These are phyloP conservation scores for Pampusana beccarii DNA, from an alignment of 2,113 vertebrate genomes.

Conservation along the genomic window DNA sequence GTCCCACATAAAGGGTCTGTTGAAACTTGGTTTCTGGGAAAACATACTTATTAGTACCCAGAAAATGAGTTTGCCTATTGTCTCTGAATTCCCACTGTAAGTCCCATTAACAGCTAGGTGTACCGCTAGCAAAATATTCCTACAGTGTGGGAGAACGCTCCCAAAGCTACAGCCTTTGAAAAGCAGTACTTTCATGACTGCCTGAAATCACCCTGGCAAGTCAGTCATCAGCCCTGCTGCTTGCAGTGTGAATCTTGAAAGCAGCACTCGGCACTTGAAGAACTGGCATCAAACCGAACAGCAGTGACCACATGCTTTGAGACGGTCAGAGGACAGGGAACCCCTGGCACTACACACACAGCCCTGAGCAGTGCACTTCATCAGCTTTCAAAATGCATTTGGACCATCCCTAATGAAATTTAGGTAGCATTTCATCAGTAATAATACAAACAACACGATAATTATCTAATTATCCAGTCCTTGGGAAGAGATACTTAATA, in stretches of 20 bases:
- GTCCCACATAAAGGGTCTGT: neutral
- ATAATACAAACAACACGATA: neutral
- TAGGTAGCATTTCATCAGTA: neutral
- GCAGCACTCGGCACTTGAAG: neutral
- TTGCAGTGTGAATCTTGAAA: conserved; percentile 41
- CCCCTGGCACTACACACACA: neutral
- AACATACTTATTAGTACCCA: neutral
- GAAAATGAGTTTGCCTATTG: conserved; percentile 7
- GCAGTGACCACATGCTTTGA: conserved; percentile 9
- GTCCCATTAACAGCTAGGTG: neutral
- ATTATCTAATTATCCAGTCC: neutral
- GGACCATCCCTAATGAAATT: neutral
- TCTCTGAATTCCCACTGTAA: neutral
- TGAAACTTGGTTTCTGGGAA: conserved; percentile 40
- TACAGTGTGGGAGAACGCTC: neutral
- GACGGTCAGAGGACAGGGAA: conserved; percentile 23
- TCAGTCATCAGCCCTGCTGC: conserved; percentile 51
- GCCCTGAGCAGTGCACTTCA: neutral
- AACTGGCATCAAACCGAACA: conserved; percentile 43
- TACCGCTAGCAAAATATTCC: neutral
- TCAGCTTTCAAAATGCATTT: neutral
- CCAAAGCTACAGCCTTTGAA: conserved; percentile 44
- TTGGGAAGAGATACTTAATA: neutral
- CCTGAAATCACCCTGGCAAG: conserved; percentile 41
- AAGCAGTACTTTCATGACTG: conserved; percentile 37